Conservation (phyloP, 1,140 invertebrate species). For the Cheumatopsyche charites region DNA sequence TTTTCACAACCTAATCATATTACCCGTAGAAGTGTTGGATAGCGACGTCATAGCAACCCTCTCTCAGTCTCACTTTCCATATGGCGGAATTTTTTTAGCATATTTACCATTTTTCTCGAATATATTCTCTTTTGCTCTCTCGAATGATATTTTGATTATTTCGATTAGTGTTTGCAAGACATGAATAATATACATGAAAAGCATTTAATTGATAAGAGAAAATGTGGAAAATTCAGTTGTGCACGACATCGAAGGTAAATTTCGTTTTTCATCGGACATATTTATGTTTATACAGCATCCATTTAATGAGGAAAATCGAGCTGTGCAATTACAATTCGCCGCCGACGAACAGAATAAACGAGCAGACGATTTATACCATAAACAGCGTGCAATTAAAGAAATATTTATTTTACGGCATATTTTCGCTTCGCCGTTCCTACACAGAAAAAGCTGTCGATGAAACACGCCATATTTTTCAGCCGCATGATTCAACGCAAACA, state of each 20-base stretch:
- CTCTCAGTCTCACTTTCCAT: too few species aligned
- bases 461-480: constrained; percentile 16
- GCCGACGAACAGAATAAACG: neutral
- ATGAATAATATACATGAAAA: too few species aligned
- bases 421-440: neutral
- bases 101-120: constrained; percentile 3
- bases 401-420: neutral
- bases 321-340: neutral
- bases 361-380: neutral
- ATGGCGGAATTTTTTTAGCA: neutral
- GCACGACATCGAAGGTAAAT: too few species aligned
- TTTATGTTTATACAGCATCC: too few species aligned
- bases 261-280: too few species aligned
- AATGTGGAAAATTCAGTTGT: too few species aligned
- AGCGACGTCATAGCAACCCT: neutral
- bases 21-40: neutral
- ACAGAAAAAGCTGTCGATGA: constrained; percentile 10
- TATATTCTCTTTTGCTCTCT: too few species aligned
- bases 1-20: neutral
- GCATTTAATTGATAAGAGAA: too few species aligned
- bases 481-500: constrained; percentile 3
- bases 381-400: constrained; percentile 7
- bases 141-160: too few species aligned
- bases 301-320: neutral
- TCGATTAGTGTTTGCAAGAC: too few species aligned